These are phyloP conservation scores for Nyctalus aviator DNA, from an alignment of 2,797 vertebrate species.

Conservation along the genomic window DNA sequence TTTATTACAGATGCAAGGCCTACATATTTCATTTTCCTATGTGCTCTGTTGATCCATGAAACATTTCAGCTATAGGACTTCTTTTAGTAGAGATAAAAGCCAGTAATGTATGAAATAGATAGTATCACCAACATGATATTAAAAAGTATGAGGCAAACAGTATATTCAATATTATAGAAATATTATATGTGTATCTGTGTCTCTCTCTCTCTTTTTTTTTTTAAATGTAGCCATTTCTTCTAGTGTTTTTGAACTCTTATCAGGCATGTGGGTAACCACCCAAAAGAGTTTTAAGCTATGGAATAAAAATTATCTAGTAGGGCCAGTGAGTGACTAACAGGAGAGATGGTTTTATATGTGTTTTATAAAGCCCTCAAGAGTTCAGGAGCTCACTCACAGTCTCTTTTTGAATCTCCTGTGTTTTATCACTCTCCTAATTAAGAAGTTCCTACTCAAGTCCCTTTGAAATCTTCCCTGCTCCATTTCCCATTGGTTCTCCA, in stretches of 20 bases:
- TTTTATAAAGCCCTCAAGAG: slow-evolving; percentile 54
- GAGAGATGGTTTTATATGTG: slow-evolving; percentile 37
- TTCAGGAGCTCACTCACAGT: slow-evolving; percentile 36
- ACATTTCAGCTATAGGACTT: slow-evolving; percentile 73
- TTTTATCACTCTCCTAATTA: slow-evolving; percentile 56
- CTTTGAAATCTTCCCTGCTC: slow-evolving; percentile 19
- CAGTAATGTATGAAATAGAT: slow-evolving; percentile 74
- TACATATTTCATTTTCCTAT: slow-evolving; percentile 83
- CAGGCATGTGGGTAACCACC: neutral
- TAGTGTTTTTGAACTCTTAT: slow-evolving; percentile 46
- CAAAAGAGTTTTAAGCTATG: slow-evolving; percentile 49
- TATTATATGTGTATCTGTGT: neutral
- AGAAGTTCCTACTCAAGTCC: neutral
- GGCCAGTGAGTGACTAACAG: slow-evolving; percentile 15
- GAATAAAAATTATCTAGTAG: slow-evolving; percentile 30
- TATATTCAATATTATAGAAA: slow-evolving; percentile 38
- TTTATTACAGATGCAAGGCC: slow-evolving; percentile 84
- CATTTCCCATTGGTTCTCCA: neutral
- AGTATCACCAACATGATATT: slow-evolving; percentile 55
- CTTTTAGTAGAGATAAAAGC: slow-evolving; percentile 77
- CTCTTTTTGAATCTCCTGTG: slow-evolving; percentile 32
- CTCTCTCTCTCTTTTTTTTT: neutral
- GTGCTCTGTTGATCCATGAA: slow-evolving; percentile 79
- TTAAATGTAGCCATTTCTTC: slow-evolving; percentile 13
- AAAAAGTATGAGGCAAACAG: slow-evolving; percentile 68